Evolutionary conservation across 2,797 vertebrate genomes (phyloP), one percentile per base, ranked within the genome.

Genomic region (Diceros bicornis): DNA sequence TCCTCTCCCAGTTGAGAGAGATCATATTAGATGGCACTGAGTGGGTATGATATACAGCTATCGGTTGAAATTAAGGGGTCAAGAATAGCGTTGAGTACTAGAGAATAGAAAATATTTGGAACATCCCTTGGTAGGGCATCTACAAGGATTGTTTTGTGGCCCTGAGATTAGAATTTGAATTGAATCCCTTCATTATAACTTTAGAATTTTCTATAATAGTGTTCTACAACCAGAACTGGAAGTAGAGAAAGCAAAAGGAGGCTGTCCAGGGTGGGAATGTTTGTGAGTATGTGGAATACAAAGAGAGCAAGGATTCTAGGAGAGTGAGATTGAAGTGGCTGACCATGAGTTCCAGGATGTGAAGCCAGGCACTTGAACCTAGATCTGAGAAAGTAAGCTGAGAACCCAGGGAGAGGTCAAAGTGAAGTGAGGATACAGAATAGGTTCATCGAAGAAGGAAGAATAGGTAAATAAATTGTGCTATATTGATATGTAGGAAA

Each of bases 161-260:
- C 21, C 74, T 82, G 50, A 87, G 32, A 66, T 81, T 72, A 92
- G 69, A 74, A 68, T 96, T 93, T 71, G 44, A 90, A 41, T 94
- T 50, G 37, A 64, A 69, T 84, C 9, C 14, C 47, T 62, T 84
- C 18, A 68, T 74, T 79, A 41, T 74, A 57, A 90, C 23, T 79
- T 86, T 27, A 79, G 75, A 69, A 29, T 90, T 95, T 93, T 87
- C n/a, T 78, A 6, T 85, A 83, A 44, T 74, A 62, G 16, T 44
- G 1, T 92, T 79, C 68, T 68, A 9, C 18, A 94, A 44, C 8
- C 34, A 44, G 47, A 92, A 37, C 21, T 64, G 78, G 55, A 55
- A 92, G 21, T 32, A 77, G 7, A 89, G 84, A 81, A 91, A 77
- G 34, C 16, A 68, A 66, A 41, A 23, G 13, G 50, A 72, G 50